Conservation (phyloP, 2,888 invertebrate species). For the Tyria jacobaeae region DNA sequence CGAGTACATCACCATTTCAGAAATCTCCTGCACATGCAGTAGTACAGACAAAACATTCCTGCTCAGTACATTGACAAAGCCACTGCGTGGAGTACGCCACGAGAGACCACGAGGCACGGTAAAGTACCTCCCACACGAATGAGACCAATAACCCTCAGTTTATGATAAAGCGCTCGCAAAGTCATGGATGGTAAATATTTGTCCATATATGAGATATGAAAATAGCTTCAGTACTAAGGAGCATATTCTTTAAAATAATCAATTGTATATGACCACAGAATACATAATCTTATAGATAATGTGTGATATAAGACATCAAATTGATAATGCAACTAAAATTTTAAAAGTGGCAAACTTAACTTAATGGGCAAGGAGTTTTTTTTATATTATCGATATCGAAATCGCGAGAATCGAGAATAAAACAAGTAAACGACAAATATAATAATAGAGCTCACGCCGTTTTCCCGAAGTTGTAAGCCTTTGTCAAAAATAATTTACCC, state of each 20-base stretch:
- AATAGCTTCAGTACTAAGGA: not conserved
- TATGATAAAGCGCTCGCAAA: not conserved
- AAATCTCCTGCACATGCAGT: not conserved
- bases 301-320: too few species aligned
- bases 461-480: too few species aligned
- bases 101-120: slow-evolving; percentile 31
- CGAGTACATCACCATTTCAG: not conserved
- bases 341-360: too few species aligned
- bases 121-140: slow-evolving; percentile 20
- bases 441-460: too few species aligned
- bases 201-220: not conserved
- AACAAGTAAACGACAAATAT: too few species aligned
- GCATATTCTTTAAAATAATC: not conserved
- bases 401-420: too few species aligned
- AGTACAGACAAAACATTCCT: not conserved
- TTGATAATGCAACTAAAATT: too few species aligned
- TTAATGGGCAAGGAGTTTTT: too few species aligned
- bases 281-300: too few species aligned
- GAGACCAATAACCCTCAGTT: not conserved
- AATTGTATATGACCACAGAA: not conserved
- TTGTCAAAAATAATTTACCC: too few species aligned
- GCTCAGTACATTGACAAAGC: slow-evolving; percentile 11
- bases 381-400: too few species aligned
- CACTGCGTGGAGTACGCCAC: slow-evolving; percentile 27
- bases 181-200: not conserved